Evolutionary conservation across 2,888 invertebrate species (phyloP), one percentile per base, ranked within the genome.

Genomic region (Muschampia staudingeri): DNA sequence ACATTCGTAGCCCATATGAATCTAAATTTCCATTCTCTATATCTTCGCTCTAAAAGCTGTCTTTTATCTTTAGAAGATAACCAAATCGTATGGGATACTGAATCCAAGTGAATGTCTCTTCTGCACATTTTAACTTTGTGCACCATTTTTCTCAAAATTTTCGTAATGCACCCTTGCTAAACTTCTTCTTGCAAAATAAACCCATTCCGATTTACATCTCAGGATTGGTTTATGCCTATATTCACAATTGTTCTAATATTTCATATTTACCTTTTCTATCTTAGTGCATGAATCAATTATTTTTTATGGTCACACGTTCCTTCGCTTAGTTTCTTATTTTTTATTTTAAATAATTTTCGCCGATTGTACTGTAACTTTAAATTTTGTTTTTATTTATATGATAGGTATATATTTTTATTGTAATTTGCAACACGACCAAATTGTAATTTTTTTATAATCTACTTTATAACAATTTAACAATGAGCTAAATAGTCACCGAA

Each of bases 351-450:
- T 80, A 69, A 75, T 75, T 80, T 80, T 76, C 56, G 34, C 70
- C 42, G 69, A 76, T 69, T 80, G 42, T 70, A 80, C 30, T 71
- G 76, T 80, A 56, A 70, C 42, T 42, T 75, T 78, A 14, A 25
- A 40, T 78, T 78, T 69, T 69, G 16, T 75, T 67, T 52, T 81
- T 71, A 80, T 44, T 70, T 70, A 80, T 44, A 76, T 73, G 72
- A 81, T 77, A 78, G 9, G 11, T 89, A 87, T 87, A 86, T 71
- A 76, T 37, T 37, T 37, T 37, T 76, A 75, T 37, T 84, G 88
- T 88, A 90, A 90, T 91, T 89, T 91, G 93, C 95, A 96, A 96
- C 96, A 96, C 96, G 96, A 96, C 96, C 96, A 94, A 96, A 96
- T 94, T 96, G 96, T 94, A 92, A 91, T 88, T 87, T 37, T 34